A percentile compares a stretch with the other conserved stretches of the same genome.
phyloP scores from a whole-genome alignment of 92 coral and sea anemone genomes.

The Pocillopora grandis region DNA sequence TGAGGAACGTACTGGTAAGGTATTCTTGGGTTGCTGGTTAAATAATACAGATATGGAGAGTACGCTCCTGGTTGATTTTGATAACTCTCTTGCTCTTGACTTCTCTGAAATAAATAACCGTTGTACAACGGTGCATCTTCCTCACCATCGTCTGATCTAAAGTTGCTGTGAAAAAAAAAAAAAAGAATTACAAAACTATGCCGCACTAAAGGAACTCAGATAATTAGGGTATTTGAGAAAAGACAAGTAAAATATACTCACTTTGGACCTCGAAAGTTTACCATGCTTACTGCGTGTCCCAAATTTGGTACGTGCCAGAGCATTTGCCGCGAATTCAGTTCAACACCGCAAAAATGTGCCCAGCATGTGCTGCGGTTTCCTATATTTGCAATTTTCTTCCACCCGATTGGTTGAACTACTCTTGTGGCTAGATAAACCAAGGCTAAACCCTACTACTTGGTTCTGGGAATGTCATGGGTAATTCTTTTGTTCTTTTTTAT shows the following conservation, averaged over 20 bases:
- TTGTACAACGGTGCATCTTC: too few relatives aligned
- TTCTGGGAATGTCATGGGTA: constrained; percentile 16
- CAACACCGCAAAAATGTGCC: background rate
- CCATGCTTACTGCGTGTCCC: constrained; percentile 1
- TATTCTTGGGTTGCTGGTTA: too few relatives aligned
- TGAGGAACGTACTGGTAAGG: too few relatives aligned
- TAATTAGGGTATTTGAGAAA: background rate
- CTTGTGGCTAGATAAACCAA: constrained; percentile 7
- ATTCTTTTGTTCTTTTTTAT: constrained; percentile 5
- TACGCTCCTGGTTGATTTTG: too few relatives aligned
- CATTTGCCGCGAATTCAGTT: background rate
- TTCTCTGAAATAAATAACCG: too few relatives aligned
- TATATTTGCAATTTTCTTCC: background rate
- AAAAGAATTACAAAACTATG: too few relatives aligned
- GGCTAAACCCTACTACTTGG: constrained; percentile 25
- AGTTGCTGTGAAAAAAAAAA: too few relatives aligned
- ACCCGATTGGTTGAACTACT: background rate
- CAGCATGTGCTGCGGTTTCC: constrained; percentile 6
- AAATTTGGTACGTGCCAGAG: constrained; percentile 13
- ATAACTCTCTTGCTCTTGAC: too few relatives aligned
- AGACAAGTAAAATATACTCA: constrained; percentile 9
- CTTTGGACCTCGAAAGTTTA: constrained; percentile 15
- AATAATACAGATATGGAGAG: too few relatives aligned
- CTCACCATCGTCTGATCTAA: too few relatives aligned
- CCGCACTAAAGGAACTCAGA: too few relatives aligned